Percentiles rank a stretch among this genome's conserved stretches.
Conservation (phyloP, 2,888 invertebrate genomes). For the Acleris emargana region DNA sequence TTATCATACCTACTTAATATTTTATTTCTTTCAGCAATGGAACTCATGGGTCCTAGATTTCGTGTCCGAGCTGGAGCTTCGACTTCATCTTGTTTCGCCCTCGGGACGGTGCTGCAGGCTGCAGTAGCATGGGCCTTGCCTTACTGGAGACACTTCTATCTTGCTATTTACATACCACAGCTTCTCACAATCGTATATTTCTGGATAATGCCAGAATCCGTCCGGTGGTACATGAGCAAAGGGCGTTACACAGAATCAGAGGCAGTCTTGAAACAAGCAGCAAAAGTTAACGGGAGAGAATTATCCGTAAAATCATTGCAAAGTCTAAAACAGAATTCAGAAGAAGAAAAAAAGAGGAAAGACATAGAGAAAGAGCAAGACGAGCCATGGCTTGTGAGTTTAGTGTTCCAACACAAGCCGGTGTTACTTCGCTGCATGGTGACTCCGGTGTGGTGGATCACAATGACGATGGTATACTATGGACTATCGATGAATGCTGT, state of each 20-base stretch:
- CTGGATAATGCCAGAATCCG: conserved; percentile 86
- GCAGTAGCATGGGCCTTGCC: conserved; percentile 84
- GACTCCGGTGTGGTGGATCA: conserved; percentile 87
- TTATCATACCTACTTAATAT: background rate
- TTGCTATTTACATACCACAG: conserved; percentile 85
- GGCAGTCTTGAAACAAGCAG: conserved; percentile 80
- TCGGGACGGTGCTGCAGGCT: conserved; percentile 85
- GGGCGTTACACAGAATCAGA: conserved; percentile 84
- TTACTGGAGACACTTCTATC: conserved; percentile 85
- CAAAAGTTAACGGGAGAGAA: conserved; percentile 74
- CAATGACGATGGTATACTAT: conserved; percentile 87
- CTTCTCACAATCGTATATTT: conserved; percentile 84
- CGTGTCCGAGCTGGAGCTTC: conserved; percentile 86
- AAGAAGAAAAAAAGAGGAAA: conserved; percentile 39
- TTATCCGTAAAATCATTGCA: conserved; percentile 42
- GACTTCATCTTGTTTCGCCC: conserved; percentile 85
- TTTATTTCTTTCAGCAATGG: conserved; percentile 76
- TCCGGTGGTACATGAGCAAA: conserved; percentile 87
- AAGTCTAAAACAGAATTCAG: conserved; percentile 41
- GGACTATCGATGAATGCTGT: conserved; percentile 88
- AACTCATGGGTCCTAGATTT: conserved; percentile 86
- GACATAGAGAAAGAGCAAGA: conserved; percentile 26
- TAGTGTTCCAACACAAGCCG: conserved; percentile 67
- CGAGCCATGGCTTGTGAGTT: conserved; percentile 44
- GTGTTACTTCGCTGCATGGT: conserved; percentile 77